Evolutionary conservation across 1,140 invertebrate genomes (phyloP), one percentile per base, ranked within the genome.

Genomic region (Caenorhabditis inopinata): DNA sequence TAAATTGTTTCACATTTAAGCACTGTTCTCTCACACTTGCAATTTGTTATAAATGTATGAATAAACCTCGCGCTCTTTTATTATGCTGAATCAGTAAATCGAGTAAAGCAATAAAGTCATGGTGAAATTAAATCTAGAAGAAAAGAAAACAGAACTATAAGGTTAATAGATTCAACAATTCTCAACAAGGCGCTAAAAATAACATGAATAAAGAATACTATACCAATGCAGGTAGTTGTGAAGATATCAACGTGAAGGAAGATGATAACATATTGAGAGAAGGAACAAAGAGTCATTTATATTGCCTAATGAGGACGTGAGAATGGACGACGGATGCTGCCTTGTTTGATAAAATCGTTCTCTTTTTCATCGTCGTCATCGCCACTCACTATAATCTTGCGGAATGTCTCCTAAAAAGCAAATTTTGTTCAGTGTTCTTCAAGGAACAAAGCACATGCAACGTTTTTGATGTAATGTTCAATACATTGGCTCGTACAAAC

Each of bases 51-150:
- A 12, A 32, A 23, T 32, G 6, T 11, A 53, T 53, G 5, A 68
- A 68, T 51, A 23, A 68, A 68, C 35, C 58, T 68, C 58, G 35
- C 58, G 58, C 58, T 68, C 58, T 68, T 58, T 68, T 68, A 68
- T 68, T 68, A 68, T 68, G 58, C 25, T 32, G 18, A 42, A 5
- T 5, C 11, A 7, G 38, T 5, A 14, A 42, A 42, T 42, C 29
- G 9, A 27, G 25, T 68, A 68, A 68, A 68, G 58, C 58, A 32
- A 42, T 29, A 42, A 32, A 68, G 58, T 68, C 58, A 68, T 68
- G 58, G 58, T n/a, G 58, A 68, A 2, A 32, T 32, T 9, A 32
- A 32, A 32, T 38, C 7, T 4, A 27, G 9, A 38, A 5, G 32
- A 14, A 38, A 58, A 32, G 7, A 58, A 29, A 4, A 58, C 5